phyloP scores from a whole-genome alignment of 2,113 vertebrate species.

The Lathamus discolor region DNA sequence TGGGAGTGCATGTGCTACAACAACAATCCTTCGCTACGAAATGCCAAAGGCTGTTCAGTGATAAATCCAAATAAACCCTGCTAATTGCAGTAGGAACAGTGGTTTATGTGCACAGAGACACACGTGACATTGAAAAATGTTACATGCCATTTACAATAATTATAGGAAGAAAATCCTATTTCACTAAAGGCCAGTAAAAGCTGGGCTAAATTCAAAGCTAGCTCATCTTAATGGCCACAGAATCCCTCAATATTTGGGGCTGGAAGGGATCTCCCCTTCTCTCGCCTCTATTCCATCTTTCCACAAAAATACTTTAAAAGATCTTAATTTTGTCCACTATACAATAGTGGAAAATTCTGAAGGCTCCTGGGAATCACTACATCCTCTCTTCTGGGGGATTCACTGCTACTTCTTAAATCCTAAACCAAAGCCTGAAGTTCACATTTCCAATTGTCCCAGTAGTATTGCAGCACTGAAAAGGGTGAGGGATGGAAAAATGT shows the following conservation, averaged over 20 bases:
- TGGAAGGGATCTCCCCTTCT: not conserved
- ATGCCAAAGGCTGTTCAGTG: conserved; percentile 6
- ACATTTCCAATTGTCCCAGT: not conserved
- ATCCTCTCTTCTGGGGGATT: not conserved
- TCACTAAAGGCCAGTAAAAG: not conserved
- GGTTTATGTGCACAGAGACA: not conserved
- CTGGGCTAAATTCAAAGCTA: not conserved
- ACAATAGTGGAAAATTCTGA: fast-evolving
- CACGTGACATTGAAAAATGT: fast-evolving
- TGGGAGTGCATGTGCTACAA: not conserved
- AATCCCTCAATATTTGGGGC: fast-evolving
- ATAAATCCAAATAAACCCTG: conserved; percentile 5
- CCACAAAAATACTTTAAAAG: fast-evolving
- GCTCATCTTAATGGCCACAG: not conserved
- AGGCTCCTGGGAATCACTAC: not conserved
- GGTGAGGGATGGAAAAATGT: not conserved
- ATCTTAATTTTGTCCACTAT: not conserved
- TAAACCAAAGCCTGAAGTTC: not conserved
- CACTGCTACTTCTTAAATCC: not conserved
- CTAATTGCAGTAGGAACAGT: not conserved
- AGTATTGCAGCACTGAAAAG: not conserved
- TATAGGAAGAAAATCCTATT: not conserved
- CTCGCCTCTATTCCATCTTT: not conserved
- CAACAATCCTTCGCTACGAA: not conserved
- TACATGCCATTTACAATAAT: not conserved